Conservation (phyloP, 2,888 invertebrate genomes). For the Gerris lacustris region DNA sequence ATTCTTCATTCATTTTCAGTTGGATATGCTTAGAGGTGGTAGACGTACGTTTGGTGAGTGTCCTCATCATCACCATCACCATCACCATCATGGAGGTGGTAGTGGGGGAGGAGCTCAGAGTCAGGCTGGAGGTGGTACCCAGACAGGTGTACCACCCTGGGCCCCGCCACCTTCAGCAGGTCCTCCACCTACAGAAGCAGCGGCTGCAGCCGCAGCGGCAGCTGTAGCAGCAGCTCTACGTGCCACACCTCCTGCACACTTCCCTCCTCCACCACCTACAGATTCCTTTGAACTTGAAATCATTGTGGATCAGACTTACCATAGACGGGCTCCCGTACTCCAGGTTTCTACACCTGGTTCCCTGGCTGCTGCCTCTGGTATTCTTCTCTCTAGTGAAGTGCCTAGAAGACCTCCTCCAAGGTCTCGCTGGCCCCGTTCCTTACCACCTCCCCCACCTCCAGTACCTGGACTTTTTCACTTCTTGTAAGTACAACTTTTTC, state of each 20-base stretch:
- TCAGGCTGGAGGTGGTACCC: conserved; percentile 28
- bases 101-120: conserved; percentile 8
- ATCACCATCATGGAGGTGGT: conserved; percentile 28
- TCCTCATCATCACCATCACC: conserved; percentile 29
- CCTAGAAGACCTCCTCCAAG: conserved; percentile 8
- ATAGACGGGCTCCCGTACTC: conserved; percentile 24
- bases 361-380: conserved; percentile 14
- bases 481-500: conserved; percentile 41
- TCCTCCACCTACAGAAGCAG: background rate
- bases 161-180: conserved; percentile 21
- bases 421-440: conserved; percentile 22
- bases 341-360: conserved; percentile 27
- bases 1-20: conserved; percentile 19
- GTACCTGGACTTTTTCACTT: conserved; percentile 28
- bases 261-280: conserved; percentile 20
- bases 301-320: conserved; percentile 37
- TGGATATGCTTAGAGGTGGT: conserved; percentile 30
- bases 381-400: conserved; percentile 8
- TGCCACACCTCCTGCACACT: conserved; percentile 26
- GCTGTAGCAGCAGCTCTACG: conserved; percentile 35
- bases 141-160: conserved; percentile 23
- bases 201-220: conserved; percentile 37
- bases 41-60: conserved; percentile 27
- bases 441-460: conserved; percentile 22
- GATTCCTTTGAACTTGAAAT: conserved; percentile 29